Conservation (phyloP, 2,888 invertebrate genomes). For the Ophion obscuratus region DNA sequence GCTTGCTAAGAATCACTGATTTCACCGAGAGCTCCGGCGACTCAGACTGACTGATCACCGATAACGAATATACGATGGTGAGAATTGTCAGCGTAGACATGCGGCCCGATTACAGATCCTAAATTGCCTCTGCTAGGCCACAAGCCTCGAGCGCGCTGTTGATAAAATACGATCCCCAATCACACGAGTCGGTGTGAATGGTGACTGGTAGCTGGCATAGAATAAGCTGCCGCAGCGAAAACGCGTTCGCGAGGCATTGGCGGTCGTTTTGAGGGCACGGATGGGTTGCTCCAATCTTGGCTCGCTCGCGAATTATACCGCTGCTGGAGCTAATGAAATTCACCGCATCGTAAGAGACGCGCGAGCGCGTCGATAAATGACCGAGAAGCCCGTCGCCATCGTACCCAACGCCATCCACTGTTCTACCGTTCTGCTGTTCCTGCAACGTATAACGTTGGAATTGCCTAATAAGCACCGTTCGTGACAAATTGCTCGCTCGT, state of each 20-base stretch:
- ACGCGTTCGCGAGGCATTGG: slow-evolving; percentile 44
- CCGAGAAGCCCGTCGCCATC: slow-evolving; percentile 70
- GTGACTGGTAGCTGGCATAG: slow-evolving; percentile 38
- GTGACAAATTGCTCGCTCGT: slow-evolving; percentile 82
- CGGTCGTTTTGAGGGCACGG: slow-evolving; percentile 6
- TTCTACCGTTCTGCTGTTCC: slow-evolving; percentile 32
- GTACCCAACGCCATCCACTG: slow-evolving; percentile 43
- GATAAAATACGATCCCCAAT: slow-evolving; percentile 27
- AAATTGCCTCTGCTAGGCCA: background rate
- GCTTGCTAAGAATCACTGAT: background rate
- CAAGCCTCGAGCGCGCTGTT: background rate
- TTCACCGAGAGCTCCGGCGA: background rate
- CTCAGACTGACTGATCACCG: background rate
- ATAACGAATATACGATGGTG: background rate
- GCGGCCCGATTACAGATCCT: background rate
- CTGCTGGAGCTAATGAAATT: slow-evolving; percentile 78
- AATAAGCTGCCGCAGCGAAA: slow-evolving; percentile 54
- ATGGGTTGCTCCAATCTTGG: slow-evolving; percentile 73
- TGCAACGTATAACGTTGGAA: slow-evolving; percentile 76
- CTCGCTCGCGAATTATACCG: slow-evolving; percentile 63
- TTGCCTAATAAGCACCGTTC: slow-evolving; percentile 83
- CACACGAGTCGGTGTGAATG: slow-evolving; percentile 31
- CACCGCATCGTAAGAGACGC: slow-evolving; percentile 77
- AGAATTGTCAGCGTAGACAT: background rate
- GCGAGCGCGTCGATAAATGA: slow-evolving; percentile 81